Evolutionary conservation across 1,140 invertebrate genomes (phyloP), one percentile per base, ranked within the genome.

Genomic region (Onthophagus taurus): DNA sequence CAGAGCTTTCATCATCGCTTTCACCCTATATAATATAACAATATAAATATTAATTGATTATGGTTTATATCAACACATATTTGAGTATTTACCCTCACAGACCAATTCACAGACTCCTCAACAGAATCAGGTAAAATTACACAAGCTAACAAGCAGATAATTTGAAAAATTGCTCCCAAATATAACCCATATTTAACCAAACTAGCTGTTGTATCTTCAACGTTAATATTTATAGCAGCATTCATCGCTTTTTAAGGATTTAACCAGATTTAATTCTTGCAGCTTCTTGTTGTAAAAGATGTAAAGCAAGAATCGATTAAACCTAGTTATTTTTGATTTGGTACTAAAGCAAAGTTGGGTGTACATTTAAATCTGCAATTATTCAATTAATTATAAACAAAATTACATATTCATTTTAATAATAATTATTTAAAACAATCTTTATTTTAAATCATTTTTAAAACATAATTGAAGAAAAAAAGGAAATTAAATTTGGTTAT

Each of bases 161-260:
- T 50, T 59, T 82, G 79, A 54, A 83, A 81, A 2, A 80, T 68
- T 8, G 79, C 79, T n/a, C 79, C 78, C 31, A 81, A 61, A 57
- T 81, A 78, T 4, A 83, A 57, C 4, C 78, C 76, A 59, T 78
- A 79, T 30, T 77, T 67, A 4, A 82, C 69, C 47, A 82, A 64
- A 18, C 73, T 75, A 51, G 80, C 78, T 55, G 81, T 71, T 53
- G 78, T 60, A 55, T 79, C 76, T 61, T 76, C 74, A 6, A 62
- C 58, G 24, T 54, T 60, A 36, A 64, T 58, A 49, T 62, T 61
- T 29, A 64, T 56, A 19, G 58, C 59, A 18, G 57, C 53, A 48
- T 64, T 60, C 58, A 60, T 60, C 26, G n/a, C n/a, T n/a, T n/a
- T n/a, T n/a, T n/a, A n/a, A n/a, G n/a, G n/a, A n/a, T n/a, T n/a